Evolutionary conservation across 2,797 vertebrate genomes (phyloP).

Genomic region (Ctenopoma kingsleyae): DNA sequence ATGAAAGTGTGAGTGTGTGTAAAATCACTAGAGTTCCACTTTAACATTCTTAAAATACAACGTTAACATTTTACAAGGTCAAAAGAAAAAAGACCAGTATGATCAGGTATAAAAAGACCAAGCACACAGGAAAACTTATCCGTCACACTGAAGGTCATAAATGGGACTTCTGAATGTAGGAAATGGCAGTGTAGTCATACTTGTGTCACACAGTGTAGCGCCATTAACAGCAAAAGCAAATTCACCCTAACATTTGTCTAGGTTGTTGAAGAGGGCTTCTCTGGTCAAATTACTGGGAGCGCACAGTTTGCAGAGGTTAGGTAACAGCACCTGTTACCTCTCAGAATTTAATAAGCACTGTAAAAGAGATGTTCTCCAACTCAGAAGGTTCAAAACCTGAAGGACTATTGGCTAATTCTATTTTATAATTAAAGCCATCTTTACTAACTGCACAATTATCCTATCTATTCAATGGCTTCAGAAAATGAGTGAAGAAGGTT

Average conservation of each 20-base stretch:
- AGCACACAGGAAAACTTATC: constrained; percentile 21
- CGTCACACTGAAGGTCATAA: constrained; percentile 15
- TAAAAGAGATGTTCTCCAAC: constrained; percentile 14
- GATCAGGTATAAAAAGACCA: constrained; percentile 9
- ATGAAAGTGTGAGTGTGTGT: background rate
- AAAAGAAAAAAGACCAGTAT: constrained; percentile 1
- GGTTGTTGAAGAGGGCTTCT: constrained; percentile 3
- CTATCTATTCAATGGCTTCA: constrained; percentile 31
- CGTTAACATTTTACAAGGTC: constrained; percentile 2
- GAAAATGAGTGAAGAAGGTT: constrained; percentile 31
- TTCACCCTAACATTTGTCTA: background rate
- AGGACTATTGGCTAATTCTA: constrained; percentile 15
- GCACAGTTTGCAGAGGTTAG: constrained; percentile 7
- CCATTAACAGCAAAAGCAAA: constrained; percentile 20
- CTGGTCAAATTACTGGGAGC: constrained; percentile 6
- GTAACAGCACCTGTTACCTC: constrained; percentile 22
- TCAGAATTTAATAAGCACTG: constrained; percentile 33
- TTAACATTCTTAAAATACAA: constrained; percentile 18
- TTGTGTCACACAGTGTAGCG: background rate
- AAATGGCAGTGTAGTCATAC: background rate
- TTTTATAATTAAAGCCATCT: constrained; percentile 32
- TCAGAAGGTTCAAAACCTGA: constrained; percentile 11
- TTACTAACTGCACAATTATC: constrained; percentile 28
- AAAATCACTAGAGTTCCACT: background rate
- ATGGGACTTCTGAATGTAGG: background rate